phyloP scores from a whole-genome alignment of 1,140 invertebrate genomes.

The Drosophila miranda region DNA sequence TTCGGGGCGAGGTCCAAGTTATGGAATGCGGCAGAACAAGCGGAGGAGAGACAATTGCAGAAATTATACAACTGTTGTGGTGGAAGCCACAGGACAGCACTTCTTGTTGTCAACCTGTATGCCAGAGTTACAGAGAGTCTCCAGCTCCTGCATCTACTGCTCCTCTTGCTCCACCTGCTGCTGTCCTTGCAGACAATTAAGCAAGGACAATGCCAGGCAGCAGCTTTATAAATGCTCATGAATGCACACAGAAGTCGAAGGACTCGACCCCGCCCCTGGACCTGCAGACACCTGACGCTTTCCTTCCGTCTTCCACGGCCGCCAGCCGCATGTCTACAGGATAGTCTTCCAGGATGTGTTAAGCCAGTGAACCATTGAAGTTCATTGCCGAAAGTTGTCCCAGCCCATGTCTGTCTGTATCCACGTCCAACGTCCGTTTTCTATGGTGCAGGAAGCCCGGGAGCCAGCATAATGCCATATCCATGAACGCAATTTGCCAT shows the following conservation, averaged over 20 bases:
- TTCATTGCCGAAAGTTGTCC: conserved; percentile 74
- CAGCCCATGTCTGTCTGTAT: conserved; percentile 12
- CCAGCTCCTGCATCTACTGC: conserved; percentile 13
- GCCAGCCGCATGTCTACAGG: conserved; percentile 22
- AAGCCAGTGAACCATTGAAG: conserved; percentile 54
- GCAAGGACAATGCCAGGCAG: conserved; percentile 67
- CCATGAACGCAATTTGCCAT: conserved; percentile 49
- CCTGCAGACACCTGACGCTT: conserved; percentile 4
- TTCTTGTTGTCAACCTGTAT: conserved; percentile 50
- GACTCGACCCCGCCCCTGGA: neutral
- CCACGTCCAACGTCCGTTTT: no score
- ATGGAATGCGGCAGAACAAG: conserved; percentile 1
- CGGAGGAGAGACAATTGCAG: conserved; percentile 38
- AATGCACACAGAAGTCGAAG: conserved; percentile 28
- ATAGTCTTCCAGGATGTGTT: conserved; percentile 55
- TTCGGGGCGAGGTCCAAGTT: conserved; percentile 15
- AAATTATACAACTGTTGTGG: conserved; percentile 68
- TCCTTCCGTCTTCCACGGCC: neutral
- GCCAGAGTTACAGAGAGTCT: conserved; percentile 9
- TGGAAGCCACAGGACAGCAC: conserved; percentile 36
- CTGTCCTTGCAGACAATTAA: conserved; percentile 78
- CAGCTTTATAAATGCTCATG: conserved; percentile 52
- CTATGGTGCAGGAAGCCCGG: conserved; percentile 34
- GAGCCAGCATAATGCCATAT: conserved; percentile 25
- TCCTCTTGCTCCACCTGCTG: conserved; percentile 10